Base-by-base conservation (phyloP, 2,888 invertebrate species). In the Orthosia incerta region DNA sequence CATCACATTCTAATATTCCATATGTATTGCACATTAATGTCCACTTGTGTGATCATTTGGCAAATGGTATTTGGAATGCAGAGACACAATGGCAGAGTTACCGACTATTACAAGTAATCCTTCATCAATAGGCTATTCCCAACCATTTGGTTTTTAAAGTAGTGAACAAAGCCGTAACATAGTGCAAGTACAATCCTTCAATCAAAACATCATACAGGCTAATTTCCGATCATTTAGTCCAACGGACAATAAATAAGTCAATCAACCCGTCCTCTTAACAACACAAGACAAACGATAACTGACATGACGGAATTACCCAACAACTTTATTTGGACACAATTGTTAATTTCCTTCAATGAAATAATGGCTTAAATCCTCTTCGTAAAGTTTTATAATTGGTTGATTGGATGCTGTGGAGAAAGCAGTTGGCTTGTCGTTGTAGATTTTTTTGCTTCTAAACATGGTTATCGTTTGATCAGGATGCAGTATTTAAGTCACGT, bases 291-390 rank as follows among this genome's bases (percentile, higher is more conserved):
- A 95, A 95, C 88, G 95, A 95, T 95, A 94, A 96, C 95, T 96
- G 95, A 95, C 95, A 93, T 93, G 93, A 90, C 91, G 83, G 91
- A 92, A 94, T 95, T 94, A 93, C 91, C 93, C 92, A 95, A 94
- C 94, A 93, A 94, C 94, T 94, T 93, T 94, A 95, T 95, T 95
- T 95, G 91, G 93, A 93, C 94, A 95, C 95, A 95, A 96, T 95
- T 95, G 95, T 96, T 95, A 96, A 96, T 96, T 96, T 95, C 95
- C 95, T 95, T 90, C 95, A 93, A 94, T 95, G 94, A 93, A 89
- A 94, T 95, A 96, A 95, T 95, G 94, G 96, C 87, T 91, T 92
- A 94, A 96, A 95, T 96, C 95, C 95, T 95, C 95, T 92, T 88
- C 64, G 90, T 90, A 88, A 91, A 91, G 88, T 90, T 92, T 91